A percentile compares a stretch with the other conserved stretches of the same genome.
Evolutionary conservation across 2,888 invertebrate genomes (phyloP).

Genomic region (Herminia tarsipennalis): DNA sequence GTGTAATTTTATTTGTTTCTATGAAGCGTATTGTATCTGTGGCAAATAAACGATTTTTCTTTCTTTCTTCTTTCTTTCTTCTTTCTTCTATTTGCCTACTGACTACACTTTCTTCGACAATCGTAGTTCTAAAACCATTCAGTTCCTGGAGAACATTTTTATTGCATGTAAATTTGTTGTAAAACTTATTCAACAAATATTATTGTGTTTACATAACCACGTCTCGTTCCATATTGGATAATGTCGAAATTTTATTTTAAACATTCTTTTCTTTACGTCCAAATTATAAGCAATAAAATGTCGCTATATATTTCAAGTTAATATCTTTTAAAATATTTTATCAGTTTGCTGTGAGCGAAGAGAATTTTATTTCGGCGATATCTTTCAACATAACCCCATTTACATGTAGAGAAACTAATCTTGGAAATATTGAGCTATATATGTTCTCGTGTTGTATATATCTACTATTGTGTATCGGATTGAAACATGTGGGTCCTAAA

Average conservation of each 20-base stretch:
- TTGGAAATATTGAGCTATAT: constrained; percentile 26
- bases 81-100: constrained; percentile 51
- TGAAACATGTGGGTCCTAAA: constrained; percentile 10
- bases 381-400: constrained; percentile 25
- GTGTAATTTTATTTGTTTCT: no score
- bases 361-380: constrained; percentile 25
- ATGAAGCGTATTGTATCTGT: no score
- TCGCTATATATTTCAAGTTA: constrained; percentile 42
- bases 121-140: constrained; percentile 21
- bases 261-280: constrained; percentile 34
- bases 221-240: constrained; percentile 18
- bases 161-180: constrained; percentile 35
- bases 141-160: constrained; percentile 31
- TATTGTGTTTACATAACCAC: constrained; percentile 25
- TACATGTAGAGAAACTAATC: constrained; percentile 22
- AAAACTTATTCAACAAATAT: constrained; percentile 21
- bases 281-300: constrained; percentile 40
- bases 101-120: constrained; percentile 46
- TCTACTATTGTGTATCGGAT: constrained; percentile 17
- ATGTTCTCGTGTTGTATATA: constrained; percentile 21
- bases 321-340: constrained; percentile 42
- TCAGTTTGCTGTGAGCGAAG: constrained; percentile 26
- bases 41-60: no score
- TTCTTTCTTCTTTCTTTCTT: no score
- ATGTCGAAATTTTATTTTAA: constrained; percentile 22